These are phyloP conservation scores for Edolisoma coerulescens DNA, from an alignment of 2,113 vertebrate species.

Conservation along the genomic window DNA sequence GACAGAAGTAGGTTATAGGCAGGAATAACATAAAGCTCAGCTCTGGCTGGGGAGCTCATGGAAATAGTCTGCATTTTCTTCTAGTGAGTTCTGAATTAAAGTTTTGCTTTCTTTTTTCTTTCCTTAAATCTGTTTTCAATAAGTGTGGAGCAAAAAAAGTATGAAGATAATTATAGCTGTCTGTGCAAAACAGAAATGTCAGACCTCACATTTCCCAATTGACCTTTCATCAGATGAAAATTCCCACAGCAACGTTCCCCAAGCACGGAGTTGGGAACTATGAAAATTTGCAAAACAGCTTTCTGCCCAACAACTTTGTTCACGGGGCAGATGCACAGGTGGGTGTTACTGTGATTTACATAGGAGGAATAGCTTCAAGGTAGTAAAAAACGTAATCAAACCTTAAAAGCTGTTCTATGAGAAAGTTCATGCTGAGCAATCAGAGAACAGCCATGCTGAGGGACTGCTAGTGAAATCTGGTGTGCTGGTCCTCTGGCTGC, in stretches of 20 bases:
- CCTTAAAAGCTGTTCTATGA: neutral
- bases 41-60: neutral
- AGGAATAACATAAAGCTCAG: neutral
- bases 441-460: neutral
- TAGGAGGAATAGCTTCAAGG: neutral
- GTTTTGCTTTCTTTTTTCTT: conserved; percentile 19
- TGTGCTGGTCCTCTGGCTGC: neutral
- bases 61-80: conserved; percentile 20
- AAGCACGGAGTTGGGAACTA: neutral
- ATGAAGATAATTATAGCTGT: conserved; percentile 61
- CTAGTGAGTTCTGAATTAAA: conserved; percentile 28
- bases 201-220: conserved; percentile 36
- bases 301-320: neutral
- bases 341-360: neutral
- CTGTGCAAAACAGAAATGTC: conserved; percentile 51
- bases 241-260: conserved; percentile 43
- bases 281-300: conserved; percentile 31
- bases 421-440: neutral
- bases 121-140: conserved; percentile 52
- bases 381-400: conserved; percentile 2
- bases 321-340: neutral
- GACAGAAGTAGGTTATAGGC: neutral
- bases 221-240: conserved; percentile 31
- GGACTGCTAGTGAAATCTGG: neutral
- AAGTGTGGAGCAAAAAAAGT: conserved; percentile 36